Evolutionary conservation across 1,140 invertebrate genomes (phyloP), one percentile per base, ranked within the genome.

Genomic region (Bactericera cockerelli): DNA sequence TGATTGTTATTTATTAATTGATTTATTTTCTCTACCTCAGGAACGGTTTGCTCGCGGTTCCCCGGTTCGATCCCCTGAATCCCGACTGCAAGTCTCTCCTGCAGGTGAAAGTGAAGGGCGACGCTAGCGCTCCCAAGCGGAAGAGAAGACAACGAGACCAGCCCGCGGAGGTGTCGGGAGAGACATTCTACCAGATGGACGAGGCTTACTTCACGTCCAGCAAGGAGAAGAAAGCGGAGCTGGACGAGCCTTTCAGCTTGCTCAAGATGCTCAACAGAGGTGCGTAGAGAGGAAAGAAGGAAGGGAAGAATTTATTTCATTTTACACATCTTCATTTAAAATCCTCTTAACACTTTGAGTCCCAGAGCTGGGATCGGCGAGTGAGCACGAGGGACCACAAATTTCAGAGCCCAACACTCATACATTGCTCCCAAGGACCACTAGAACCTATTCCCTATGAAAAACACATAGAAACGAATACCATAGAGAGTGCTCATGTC

Each of bases 41-140:
- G 22, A 49, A 49, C 22, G 42, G 42, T 16, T 16, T 49, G 8
- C n/a, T 49, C 3, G 8, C 6, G 42, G 19, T 49, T 49, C n/a
- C 42, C 42, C 42, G 42, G 42, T 49, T 19, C 19, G 42, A 49
- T 49, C 42, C 42, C 22, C 42, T 49, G 42, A 49, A 49, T 49
- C n/a, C n/a, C 4, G n/a, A 49, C 22, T 16, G 19, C 42, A 49
- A 49, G 22, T 6, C 19, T 4, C 19, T 19, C 22, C 3, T 49
- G 42, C 8, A 49, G n/a, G 28, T 31, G 28, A 31, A 31, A 31
- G 4, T 6, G 28, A 31, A 31, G 4, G 13, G 13, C 4, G 28
- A 31, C 28, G 13, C n/a, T n/a, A 31, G 28, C 28, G 28, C 13
- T 6, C 13, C 13, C 28, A 13, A 31, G n/a, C 28, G 28, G 28